A percentile compares a stretch with the other conserved stretches of the same genome.
These are phyloP conservation scores for Beroe forskalii DNA, from an alignment of 37 sponge, comb jelly and placozoan genomes.

Conservation along the genomic window DNA sequence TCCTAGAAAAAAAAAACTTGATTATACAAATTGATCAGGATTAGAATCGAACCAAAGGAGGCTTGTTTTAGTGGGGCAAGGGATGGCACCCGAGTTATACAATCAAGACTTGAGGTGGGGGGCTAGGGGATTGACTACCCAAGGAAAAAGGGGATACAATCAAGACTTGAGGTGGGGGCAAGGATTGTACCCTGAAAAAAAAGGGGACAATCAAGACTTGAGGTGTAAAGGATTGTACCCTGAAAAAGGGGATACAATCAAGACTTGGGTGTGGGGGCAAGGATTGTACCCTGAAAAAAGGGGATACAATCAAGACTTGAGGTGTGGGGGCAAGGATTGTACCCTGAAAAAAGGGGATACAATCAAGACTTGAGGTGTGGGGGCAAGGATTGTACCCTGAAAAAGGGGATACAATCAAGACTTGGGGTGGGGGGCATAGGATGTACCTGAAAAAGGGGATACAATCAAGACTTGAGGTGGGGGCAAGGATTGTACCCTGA, in stretches of 20 bases:
- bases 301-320: too few species aligned
- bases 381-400: neutral
- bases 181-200: neutral
- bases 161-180: neutral
- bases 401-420: neutral
- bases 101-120: neutral
- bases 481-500: neutral
- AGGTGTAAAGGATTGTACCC: too few species aligned
- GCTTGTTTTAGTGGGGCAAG: neutral
- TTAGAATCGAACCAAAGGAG: too few species aligned
- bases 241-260: too few species aligned
- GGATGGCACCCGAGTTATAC: neutral
- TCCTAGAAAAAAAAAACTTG: too few species aligned
- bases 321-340: conserved; percentile 38
- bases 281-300: too few species aligned
- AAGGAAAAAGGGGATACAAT: neutral
- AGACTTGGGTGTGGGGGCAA: too few species aligned
- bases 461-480: neutral
- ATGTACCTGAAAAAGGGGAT: neutral
- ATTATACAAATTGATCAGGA: too few species aligned
- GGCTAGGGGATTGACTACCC: neutral
- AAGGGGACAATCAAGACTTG: too few species aligned
- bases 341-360: conserved; percentile 4
- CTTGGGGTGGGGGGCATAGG: neutral
- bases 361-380: neutral